Evolutionary conservation across 1,140 invertebrate species (phyloP).

Genomic region (Dendroctonus valens): DNA sequence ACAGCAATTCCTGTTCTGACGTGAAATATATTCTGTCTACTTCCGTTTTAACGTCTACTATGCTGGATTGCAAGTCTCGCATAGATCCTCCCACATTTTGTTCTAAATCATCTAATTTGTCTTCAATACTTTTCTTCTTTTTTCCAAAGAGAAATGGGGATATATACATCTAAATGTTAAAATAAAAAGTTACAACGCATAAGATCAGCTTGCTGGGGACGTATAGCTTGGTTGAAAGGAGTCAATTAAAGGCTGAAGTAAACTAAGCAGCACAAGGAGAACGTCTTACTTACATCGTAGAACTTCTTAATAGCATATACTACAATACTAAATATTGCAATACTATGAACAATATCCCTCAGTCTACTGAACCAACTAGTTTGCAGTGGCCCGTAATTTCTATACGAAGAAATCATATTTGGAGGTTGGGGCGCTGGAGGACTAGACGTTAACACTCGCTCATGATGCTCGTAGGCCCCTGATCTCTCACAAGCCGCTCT

Average conservation of each 20-base stretch:
- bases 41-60: conserved; percentile 58
- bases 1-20: conserved; percentile 53
- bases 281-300: conserved; percentile 62
- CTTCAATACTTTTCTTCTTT: conserved; percentile 53
- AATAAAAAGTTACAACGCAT: no score
- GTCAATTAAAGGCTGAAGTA: no score
- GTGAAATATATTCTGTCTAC: conserved; percentile 57
- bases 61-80: conserved; percentile 58
- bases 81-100: conserved; percentile 64
- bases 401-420: conserved; percentile 23
- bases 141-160: conserved; percentile 48
- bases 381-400: conserved; percentile 43
- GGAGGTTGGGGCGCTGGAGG: conserved; percentile 28
- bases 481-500: conserved; percentile 67
- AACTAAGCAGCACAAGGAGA: background rate
- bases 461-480: conserved; percentile 49
- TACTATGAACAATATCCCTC: conserved; percentile 65
- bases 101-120: conserved; percentile 64
- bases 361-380: conserved; percentile 55
- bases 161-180: conserved; percentile 44
- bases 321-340: conserved; percentile 67
- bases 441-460: conserved; percentile 24
- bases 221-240: no score
- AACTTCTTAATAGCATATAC: conserved; percentile 70
- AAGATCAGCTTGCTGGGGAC: no score